Evolutionary conservation across 1,140 invertebrate genomes (phyloP).

Genomic region (Bicyclus anynana): DNA sequence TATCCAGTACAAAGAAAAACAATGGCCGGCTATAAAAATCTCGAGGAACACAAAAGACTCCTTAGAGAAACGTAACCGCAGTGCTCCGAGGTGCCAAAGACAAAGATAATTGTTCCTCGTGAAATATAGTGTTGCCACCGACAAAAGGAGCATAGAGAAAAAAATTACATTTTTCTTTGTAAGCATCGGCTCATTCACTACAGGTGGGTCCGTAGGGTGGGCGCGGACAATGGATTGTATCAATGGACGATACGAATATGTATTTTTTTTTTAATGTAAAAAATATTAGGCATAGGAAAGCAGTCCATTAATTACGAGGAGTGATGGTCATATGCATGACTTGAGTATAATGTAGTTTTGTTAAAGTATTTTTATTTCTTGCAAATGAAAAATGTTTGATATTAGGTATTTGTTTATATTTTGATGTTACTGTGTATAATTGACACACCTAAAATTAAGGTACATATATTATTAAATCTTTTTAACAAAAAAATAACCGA

Average conservation of each 20-base stretch:
- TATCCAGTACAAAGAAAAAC: slow-evolving; percentile 33
- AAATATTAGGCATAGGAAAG: slow-evolving; percentile 27
- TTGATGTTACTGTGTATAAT: no score
- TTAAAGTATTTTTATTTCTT: not conserved
- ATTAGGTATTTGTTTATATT: no score
- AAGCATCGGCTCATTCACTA: slow-evolving; percentile 58
- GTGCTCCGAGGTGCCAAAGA: slow-evolving; percentile 65
- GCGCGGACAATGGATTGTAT: slow-evolving; percentile 58
- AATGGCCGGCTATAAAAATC: slow-evolving; percentile 41
- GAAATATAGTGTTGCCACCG: slow-evolving; percentile 73
- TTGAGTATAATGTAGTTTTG: slow-evolving; percentile 14
- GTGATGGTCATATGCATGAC: slow-evolving; percentile 13
- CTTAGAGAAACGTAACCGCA: slow-evolving; percentile 49
- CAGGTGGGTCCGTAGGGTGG: slow-evolving; percentile 61
- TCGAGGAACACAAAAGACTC: slow-evolving; percentile 47
- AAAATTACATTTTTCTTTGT: slow-evolving; percentile 70
- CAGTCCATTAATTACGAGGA: slow-evolving; percentile 25
- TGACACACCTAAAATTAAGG: no score
- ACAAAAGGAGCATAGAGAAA: slow-evolving; percentile 60
- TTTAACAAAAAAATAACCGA: no score
- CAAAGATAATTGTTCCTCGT: slow-evolving; percentile 74
- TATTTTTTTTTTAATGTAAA: slow-evolving; percentile 38
- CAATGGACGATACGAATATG: slow-evolving; percentile 64
- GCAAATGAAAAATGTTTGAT: no score
- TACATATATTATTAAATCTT: no score